phyloP scores from a whole-genome alignment of 2,888 invertebrate species.

The Harpalus rubripes region DNA sequence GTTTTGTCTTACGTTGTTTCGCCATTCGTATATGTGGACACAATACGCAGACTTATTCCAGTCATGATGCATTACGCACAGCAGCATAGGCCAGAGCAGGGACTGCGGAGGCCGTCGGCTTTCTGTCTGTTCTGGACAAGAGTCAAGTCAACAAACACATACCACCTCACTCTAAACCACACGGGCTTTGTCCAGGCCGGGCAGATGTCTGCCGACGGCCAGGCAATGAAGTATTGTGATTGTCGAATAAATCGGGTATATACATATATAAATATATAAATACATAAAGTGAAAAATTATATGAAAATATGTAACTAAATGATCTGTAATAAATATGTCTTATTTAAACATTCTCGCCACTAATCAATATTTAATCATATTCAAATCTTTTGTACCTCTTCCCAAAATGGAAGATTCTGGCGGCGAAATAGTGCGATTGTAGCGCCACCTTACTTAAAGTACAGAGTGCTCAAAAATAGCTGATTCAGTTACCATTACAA shows the following conservation, averaged over 20 bases:
- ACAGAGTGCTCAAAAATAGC: too few relatives aligned
- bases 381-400: too few relatives aligned
- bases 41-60: slow-evolving; percentile 74
- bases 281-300: slow-evolving; percentile 74
- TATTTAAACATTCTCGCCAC: slow-evolving; percentile 71
- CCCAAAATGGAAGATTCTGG: too few relatives aligned
- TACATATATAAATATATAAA: slow-evolving; percentile 76
- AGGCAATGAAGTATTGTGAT: slow-evolving; percentile 67
- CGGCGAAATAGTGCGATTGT: too few relatives aligned
- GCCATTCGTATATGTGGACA: slow-evolving; percentile 72
- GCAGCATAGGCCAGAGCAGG: slow-evolving; percentile 65
- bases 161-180: neutral
- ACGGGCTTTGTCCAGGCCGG: slow-evolving; percentile 4
- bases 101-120: slow-evolving; percentile 72
- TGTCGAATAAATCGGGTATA: slow-evolving; percentile 75
- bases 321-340: slow-evolving; percentile 77
- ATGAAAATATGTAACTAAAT: slow-evolving; percentile 76
- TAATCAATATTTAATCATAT: slow-evolving; percentile 34
- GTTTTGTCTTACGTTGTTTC: slow-evolving; percentile 73
- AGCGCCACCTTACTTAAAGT: too few relatives aligned
- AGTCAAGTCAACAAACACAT: neutral
- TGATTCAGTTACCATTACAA: too few relatives aligned
- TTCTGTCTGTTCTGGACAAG: slow-evolving; percentile 17
- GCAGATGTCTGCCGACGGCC: slow-evolving; percentile 56
- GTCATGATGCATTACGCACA: slow-evolving; percentile 67